Evolutionary conservation across 2,888 invertebrate genomes (phyloP).

Genomic region (Troides helena): DNA sequence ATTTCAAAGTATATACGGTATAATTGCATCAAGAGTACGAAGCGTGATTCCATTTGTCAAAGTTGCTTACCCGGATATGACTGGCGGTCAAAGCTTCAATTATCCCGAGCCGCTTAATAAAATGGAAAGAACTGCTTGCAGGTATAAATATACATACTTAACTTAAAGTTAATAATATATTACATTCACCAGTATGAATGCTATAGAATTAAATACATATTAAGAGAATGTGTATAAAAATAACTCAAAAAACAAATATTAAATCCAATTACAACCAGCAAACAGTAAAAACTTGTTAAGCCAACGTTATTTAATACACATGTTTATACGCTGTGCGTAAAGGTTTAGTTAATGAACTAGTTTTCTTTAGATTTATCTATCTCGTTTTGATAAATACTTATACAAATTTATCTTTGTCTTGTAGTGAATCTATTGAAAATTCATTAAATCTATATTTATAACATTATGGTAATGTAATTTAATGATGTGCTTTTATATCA

Average conservation of each 20-base stretch:
- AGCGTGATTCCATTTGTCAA: slow-evolving; percentile 86
- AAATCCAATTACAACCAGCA: background rate
- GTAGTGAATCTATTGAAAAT: background rate
- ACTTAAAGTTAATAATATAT: background rate
- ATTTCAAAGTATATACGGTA: slow-evolving; percentile 71
- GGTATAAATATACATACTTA: slow-evolving; percentile 44
- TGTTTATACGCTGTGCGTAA: background rate
- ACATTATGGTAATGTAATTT: background rate
- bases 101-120: slow-evolving; percentile 82
- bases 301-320: background rate
- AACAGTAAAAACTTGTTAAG: background rate
- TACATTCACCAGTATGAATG: background rate
- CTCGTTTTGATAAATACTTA: background rate
- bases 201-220: background rate
- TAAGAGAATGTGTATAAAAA: background rate
- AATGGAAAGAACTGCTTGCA: slow-evolving; percentile 72
- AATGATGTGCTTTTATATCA: background rate
- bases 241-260: background rate
- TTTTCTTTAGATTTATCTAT: background rate
- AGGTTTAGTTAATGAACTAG: too few relatives aligned
- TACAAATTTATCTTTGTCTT: background rate
- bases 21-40: slow-evolving; percentile 78
- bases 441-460: background rate
- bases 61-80: slow-evolving; percentile 87
- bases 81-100: slow-evolving; percentile 77